Evolutionary conservation across 2,888 invertebrate species (phyloP), one percentile per base, ranked within the genome.

Genomic region (Thera obeliscata): DNA sequence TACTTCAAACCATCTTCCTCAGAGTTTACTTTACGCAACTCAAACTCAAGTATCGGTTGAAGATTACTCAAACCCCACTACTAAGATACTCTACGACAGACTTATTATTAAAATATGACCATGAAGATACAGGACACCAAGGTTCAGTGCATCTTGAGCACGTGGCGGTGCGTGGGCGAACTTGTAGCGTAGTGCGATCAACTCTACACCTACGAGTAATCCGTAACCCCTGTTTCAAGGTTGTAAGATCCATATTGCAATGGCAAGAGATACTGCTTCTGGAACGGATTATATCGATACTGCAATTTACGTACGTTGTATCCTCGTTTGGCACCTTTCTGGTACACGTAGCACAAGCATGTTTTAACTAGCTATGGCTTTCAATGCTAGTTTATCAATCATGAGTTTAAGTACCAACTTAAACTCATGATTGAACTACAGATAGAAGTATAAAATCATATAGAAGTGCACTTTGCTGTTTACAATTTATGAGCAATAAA

Each of bases 91-190:
- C 64, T 68, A 64, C 67, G 54, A 64, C 63, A 60, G 63, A 69
- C 63, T 69, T 66, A 64, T 69, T 76, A 70, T 76, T 72, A 73
- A 78, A 73, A 74, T 74, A 75, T 74, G 73, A 72, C 70, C 77
- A 65, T 71, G 74, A 74, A 71, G 73, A 70, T 67, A 74, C 67
- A 64, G 74, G 70, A 74, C 68, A 61, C 62, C 69, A 73, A 64
- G 76, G 77, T 75, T 78, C 77, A 75, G 76, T 81, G 80, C 80
- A 82, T 80, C 79, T 74, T 73, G 72, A 84, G 84, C 86, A 84
- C 84, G 87, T 86, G 84, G 80, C 74, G 46, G 49, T 48, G 86
- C 87, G 91, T 91, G 87, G 91, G 91, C 82, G 90, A 84, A 89
- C 90, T 72, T 83, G 89, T 84, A 81, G 58, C 71, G 66, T 72